Percentiles rank a stretch among this genome's conserved stretches.
phyloP scores from a whole-genome alignment of 2,888 invertebrate genomes.

The Cerceris ruficornis region DNA sequence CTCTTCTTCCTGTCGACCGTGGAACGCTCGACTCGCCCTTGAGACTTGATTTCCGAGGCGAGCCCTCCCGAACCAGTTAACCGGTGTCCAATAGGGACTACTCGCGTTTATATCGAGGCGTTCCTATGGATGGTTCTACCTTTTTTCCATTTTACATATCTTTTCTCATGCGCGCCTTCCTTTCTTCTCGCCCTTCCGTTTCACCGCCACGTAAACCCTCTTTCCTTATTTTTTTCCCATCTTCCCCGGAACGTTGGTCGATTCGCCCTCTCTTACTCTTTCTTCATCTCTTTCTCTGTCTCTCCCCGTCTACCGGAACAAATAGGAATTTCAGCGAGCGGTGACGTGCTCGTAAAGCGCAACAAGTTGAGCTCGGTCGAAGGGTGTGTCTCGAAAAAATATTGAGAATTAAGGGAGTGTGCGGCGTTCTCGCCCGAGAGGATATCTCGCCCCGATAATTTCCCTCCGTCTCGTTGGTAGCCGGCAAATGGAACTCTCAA shows the following conservation, averaged over 20 bases:
- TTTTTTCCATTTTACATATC: conserved; percentile 25
- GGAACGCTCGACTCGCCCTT: conserved; percentile 66
- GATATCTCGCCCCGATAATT: conserved; percentile 30
- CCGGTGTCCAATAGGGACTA: conserved; percentile 66
- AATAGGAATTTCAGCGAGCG: conserved; percentile 66
- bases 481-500: not conserved
- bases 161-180: conserved; percentile 6
- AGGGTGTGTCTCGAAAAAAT: conserved; percentile 63
- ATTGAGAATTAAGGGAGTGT: conserved; percentile 60
- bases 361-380: conserved; percentile 63
- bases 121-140: conserved; percentile 17
- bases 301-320: conserved; percentile 56
- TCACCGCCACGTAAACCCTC: not conserved
- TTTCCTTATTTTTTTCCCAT: conserved; percentile 25
- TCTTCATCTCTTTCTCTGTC: too few species aligned
- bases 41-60: conserved; percentile 67
- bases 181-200: not conserved
- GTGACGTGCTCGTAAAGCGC: conserved; percentile 67
- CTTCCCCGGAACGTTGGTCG: conserved; percentile 32
- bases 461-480: not conserved
- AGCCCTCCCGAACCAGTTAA: conserved; percentile 40
- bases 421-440: conserved; percentile 23
- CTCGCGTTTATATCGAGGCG: conserved; percentile 56
- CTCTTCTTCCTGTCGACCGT: conserved; percentile 53
- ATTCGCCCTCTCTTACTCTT: conserved; percentile 5